Base-by-base conservation (phyloP, 23 tunicate genomes). In the Diplosoma virens region DNA sequence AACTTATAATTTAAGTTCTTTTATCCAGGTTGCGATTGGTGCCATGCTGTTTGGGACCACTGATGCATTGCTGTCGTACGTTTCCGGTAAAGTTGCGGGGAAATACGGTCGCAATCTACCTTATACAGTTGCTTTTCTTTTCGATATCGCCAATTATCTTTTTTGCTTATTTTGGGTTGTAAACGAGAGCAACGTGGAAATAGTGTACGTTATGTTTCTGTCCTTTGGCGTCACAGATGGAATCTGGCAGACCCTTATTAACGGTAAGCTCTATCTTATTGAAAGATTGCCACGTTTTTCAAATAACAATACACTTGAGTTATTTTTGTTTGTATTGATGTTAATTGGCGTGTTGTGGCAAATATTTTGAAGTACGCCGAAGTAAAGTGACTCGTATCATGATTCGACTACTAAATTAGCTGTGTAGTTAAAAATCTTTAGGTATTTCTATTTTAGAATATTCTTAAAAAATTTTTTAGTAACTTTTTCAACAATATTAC, bases 201-300 rank as follows among this genome's bases (percentile, higher is more conserved):
- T 47, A 0, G 48, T 73, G 0, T 82, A 82, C 30, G 0, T 82
- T 18, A 18, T 82, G 3, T 82, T 73, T 67, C 73, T 82, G 17
- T n/a, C 59, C 0, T 56, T 72, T 82, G 86, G 86, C 0, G 7
- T 58, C 73, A 73, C 76, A 14, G 80, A 72, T 32, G 80, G 73
- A 17, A 33, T 73, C 14, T 82, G 86, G 86, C 63, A 67, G 21
- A 82, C 86, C 24, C 66, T 82, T 17, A 54, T 73, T n/a, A 82
- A 60, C 30, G 79, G 79, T 82, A 33, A 37, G 79, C 47, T 20
- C n/a, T n/a, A n/a, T n/a, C n/a, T n/a, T n/a, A n/a, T n/a, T n/a
- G n/a, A n/a, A n/a, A n/a, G n/a, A n/a, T n/a, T n/a, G n/a, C n/a
- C n/a, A n/a, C n/a, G n/a, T n/a, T n/a, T n/a, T n/a, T n/a, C n/a